These are phyloP conservation scores for Hemithea aestivaria DNA, from an alignment of 2,888 invertebrate species.

Conservation along the genomic window DNA sequence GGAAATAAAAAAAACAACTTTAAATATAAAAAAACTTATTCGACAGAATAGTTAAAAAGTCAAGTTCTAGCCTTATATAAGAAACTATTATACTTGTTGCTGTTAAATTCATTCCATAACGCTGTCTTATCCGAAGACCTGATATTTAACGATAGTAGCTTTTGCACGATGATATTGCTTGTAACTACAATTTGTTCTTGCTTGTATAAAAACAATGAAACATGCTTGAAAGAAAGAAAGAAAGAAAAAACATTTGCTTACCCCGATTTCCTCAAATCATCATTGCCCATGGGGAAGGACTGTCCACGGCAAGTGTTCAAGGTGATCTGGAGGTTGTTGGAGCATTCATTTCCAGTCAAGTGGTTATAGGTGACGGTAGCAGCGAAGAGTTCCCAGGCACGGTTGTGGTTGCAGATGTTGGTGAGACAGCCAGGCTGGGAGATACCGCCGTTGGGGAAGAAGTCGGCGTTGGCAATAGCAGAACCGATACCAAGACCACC, in stretches of 20 bases:
- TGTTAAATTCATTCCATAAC: too few species aligned
- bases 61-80: too few species aligned
- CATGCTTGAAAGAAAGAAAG: too few species aligned
- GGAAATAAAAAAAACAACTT: slow-evolving; percentile 21
- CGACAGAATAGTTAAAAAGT: too few species aligned
- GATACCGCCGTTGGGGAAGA: slow-evolving; percentile 77
- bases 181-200: too few species aligned
- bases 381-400: slow-evolving; percentile 49
- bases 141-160: too few species aligned
- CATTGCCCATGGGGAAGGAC: slow-evolving; percentile 45
- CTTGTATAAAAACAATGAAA: too few species aligned
- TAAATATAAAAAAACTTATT: not conserved
- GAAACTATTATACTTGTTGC: too few species aligned
- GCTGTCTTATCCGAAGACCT: too few species aligned
- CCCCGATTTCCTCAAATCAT: slow-evolving; percentile 45
- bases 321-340: slow-evolving; percentile 34
- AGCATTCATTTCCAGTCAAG: slow-evolving; percentile 39
- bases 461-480: slow-evolving; percentile 72
- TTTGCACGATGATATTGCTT: too few species aligned
- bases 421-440: slow-evolving; percentile 48
- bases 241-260: slow-evolving; percentile 28
- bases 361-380: slow-evolving; percentile 45
- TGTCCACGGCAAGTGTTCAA: slow-evolving; percentile 43
- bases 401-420: slow-evolving; percentile 48
- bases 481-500: slow-evolving; percentile 62